Conservation (phyloP, 2,797 vertebrate species). For the Chiroxiphia lanceolata region DNA sequence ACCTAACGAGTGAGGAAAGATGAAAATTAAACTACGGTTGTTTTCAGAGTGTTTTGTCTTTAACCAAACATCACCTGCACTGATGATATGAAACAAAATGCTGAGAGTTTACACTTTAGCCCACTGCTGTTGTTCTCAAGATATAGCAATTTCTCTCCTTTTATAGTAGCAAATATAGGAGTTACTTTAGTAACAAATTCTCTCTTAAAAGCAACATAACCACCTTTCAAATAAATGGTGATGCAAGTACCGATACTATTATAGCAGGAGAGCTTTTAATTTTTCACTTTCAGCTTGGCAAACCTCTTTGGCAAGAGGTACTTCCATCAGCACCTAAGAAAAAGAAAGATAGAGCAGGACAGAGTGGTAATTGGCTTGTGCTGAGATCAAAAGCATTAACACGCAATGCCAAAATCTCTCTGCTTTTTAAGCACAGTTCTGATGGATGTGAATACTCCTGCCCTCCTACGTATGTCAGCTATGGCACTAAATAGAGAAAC, state of each 20-base stretch:
- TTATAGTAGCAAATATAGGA: neutral
- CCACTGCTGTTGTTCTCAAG: neutral
- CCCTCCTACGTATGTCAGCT: neutral
- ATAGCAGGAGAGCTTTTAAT: neutral
- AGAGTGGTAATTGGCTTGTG: neutral
- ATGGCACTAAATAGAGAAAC: conserved; percentile 13
- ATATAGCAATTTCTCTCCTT: neutral
- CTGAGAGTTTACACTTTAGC: neutral
- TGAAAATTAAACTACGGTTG: neutral
- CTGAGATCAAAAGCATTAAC: neutral
- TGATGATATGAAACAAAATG: neutral
- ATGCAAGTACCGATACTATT: neutral
- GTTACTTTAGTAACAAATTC: neutral
- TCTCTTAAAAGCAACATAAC: neutral
- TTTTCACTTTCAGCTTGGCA: neutral
- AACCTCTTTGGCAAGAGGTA: neutral
- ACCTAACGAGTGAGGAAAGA: neutral
- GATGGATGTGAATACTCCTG: neutral
- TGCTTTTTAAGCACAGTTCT: neutral
- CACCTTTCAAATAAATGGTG: neutral
- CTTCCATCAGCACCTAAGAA: neutral
- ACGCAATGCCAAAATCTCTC: neutral
- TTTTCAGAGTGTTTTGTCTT: neutral
- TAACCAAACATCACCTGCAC: neutral
- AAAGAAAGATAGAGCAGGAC: neutral